Base-by-base conservation (phyloP, 2,797 vertebrate genomes). In the Hypotaenidia philippensis region DNA sequence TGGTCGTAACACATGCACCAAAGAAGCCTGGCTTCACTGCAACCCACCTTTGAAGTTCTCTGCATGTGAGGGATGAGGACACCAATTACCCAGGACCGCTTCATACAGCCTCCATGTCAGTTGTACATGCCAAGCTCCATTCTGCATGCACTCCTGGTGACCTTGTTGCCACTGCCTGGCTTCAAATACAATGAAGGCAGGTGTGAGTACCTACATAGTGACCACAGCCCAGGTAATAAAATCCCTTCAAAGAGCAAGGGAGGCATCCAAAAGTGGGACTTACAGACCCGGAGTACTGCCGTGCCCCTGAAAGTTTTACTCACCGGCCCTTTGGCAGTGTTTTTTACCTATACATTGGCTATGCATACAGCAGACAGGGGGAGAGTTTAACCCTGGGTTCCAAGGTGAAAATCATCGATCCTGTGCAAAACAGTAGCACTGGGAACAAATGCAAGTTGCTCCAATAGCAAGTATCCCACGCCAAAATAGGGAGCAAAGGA, bases 391-490 rank as follows among this genome's bases (percentile, higher is more conserved):
- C 23, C 17, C n/a, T 61, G 34, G 26, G 2, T 5, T 44, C 53
- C 64, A 60, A 70, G 36, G 26, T 41, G 44, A 56, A 89, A 87
- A 74, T 36, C 6, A 5, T 49, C 52, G 57, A 19, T 77, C 15
- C 25, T 44, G 8, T n/a, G 44, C n/a, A 69, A 63, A 91, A 72
- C 15, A 36, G 52, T 15, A 87, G 40, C 60, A 21, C 31, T 60
- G 64, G 89, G 49, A 85, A 64, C 32, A 93, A 86, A 61, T 18
- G 29, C 14, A 69, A 69, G 38, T 10, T 66, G 27, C 44, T 52
- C 2, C 0, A 21, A 32, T 2, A 68, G 27, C 0, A 3, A 56
- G 29, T 6, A 34, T 47, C 22, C 55, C 21, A 8, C 6, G 11
- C 26, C 72, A 81, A 75, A 87, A 75, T 12, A 2, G 0, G 17